phyloP scores from a whole-genome alignment of 2,888 invertebrate genomes.

The Diarsia rubi region DNA sequence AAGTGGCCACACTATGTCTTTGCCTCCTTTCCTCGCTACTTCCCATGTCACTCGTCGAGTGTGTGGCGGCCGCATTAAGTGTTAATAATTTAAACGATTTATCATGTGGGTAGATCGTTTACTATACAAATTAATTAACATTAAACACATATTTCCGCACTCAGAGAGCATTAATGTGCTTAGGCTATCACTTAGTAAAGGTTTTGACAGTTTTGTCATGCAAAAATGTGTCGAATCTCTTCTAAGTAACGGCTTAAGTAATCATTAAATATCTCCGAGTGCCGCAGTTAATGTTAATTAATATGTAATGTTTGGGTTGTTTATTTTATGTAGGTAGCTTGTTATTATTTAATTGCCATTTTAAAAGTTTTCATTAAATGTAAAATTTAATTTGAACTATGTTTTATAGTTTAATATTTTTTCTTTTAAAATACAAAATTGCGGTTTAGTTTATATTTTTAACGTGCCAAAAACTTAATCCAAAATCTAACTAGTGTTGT shows the following conservation, averaged over 20 bases:
- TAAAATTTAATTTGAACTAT: not conserved
- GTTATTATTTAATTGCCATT: not conserved
- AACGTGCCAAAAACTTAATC: conserved; percentile 15
- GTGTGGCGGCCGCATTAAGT: too few relatives aligned
- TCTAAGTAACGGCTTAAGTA: too few relatives aligned
- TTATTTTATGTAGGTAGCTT: not conserved
- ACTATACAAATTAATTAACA: too few relatives aligned
- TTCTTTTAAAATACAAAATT: not conserved
- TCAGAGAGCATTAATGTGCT: too few relatives aligned
- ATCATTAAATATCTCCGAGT: too few relatives aligned
- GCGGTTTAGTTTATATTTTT: conserved; percentile 12
- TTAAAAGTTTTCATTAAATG: not conserved
- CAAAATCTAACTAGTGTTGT: conserved; percentile 11
- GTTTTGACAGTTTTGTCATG: too few relatives aligned
- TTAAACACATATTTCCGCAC: too few relatives aligned
- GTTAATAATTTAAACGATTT: conserved; percentile 2
- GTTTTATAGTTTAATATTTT: not conserved
- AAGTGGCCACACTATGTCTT: too few relatives aligned
- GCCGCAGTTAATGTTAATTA: not conserved
- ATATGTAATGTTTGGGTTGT: not conserved
- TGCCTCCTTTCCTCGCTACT: too few relatives aligned
- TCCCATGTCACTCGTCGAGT: too few relatives aligned
- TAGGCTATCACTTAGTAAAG: too few relatives aligned
- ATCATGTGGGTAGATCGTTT: not conserved
- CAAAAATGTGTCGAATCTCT: too few relatives aligned